Evolutionary conservation across 2,113 vertebrate genomes (phyloP).

Genomic region (Rhizomys pruinosus): DNA sequence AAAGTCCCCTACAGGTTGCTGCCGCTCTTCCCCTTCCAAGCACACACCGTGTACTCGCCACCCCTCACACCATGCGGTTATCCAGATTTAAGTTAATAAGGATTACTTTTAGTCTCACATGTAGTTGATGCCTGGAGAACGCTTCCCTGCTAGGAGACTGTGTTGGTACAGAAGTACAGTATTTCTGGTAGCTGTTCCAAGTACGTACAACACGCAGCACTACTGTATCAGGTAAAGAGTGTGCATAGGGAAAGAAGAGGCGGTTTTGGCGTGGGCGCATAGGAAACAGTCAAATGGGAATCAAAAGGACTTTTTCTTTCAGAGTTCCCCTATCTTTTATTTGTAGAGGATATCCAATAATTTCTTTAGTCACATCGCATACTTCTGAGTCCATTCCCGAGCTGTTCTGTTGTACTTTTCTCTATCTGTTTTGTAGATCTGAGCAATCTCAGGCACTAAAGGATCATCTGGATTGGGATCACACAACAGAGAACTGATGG

Average conservation of each 20-base stretch:
- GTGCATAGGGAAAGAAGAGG: conserved; percentile 90
- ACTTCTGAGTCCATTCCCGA: conserved; percentile 99
- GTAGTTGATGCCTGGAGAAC: conserved; percentile 88
- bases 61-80: conserved; percentile 70
- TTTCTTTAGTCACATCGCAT: conserved; percentile 99
- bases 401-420: conserved; percentile 99
- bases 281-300: conserved; percentile 99
- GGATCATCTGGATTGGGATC: conserved; percentile 99
- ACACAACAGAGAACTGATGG: conserved; percentile 99
- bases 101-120: conserved; percentile 94
- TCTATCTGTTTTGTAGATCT: conserved; percentile 99
- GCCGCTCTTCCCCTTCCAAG: conserved; percentile 72
- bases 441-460: conserved; percentile 99
- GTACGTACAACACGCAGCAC: conserved; percentile 91
- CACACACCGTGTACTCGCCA: conserved; percentile 64
- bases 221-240: conserved; percentile 88
- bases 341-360: conserved; percentile 96
- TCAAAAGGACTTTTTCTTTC: conserved; percentile 96
- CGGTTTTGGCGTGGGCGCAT: conserved; percentile 90
- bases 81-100: conserved; percentile 88
- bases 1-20: conserved; percentile 76
- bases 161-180: conserved; percentile 89
- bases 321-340: conserved; percentile 96
- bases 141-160: conserved; percentile 90
- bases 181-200: conserved; percentile 91